Base-by-base conservation (phyloP, 2,888 invertebrate species). In the Tenthredo distinguenda region DNA sequence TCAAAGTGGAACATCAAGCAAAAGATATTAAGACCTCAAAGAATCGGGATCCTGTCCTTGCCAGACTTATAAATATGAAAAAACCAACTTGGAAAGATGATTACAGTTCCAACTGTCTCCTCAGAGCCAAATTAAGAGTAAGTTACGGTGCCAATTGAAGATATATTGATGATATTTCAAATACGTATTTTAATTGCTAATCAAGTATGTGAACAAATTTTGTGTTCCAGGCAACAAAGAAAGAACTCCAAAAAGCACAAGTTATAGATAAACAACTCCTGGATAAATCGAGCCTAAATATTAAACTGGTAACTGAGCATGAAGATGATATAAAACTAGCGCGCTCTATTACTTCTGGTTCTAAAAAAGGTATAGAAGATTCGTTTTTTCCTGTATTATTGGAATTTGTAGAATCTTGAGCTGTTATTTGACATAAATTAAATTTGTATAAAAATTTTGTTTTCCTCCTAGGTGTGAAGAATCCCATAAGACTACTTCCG, bases 1-100 rank as follows among this genome's bases (percentile, higher is more conserved):
- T 97, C 93, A 98, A 98, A 92, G 94, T 99, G 88, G 99, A 99
- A 92, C 99, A 99, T 93, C 97, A 97, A 82, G 96, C 96, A 0
- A 96, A 97, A 81, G 99, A 99, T 93, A 95, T 95, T 86, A 96
- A 95, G 89, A 94, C 95, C 21, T 96, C 97, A 0, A 96, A 96
- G 89, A 95, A 95, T 86, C 95, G 96, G 0, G 96, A 97, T 88
- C 97, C 97, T 0, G 93, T 96, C 15, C 94, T 99, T 0, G 96
- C 96, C 12, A 95, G 95, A 88, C 94, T 99, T 4, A 97, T 97
- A 88, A 96, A 96, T 37, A 94, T 97, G 85, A 97, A 98, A 90
- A 97, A 98, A 90, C 95, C 95, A 77, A 95, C 97, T 0, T 98
- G 98, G 98, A 96, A 97, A 90, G 99, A 99, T 94, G 98, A 98